A percentile compares a stretch with the other conserved stretches of the same genome.
phyloP scores from a whole-genome alignment of 2,797 vertebrate genomes.

The Sebastes elongatus region DNA sequence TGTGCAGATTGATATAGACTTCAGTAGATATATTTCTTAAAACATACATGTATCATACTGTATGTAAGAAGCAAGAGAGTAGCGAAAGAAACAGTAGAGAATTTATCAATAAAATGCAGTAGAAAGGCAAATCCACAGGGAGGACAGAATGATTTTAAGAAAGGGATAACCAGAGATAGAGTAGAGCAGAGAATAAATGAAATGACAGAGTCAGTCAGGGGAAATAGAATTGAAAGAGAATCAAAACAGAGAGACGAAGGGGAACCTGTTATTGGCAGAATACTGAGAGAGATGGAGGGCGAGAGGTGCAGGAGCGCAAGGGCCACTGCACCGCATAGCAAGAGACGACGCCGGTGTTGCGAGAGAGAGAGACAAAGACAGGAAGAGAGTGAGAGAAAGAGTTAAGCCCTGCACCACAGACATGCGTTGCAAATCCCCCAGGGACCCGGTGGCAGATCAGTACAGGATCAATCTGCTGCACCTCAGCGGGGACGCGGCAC shows the following conservation, averaged over 20 bases:
- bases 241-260: conserved; percentile 44
- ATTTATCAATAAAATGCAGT: conserved; percentile 25
- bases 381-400: conserved; percentile 27
- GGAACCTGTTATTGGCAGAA: conserved; percentile 39
- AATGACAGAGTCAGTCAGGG: conserved; percentile 35
- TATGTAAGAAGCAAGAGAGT: background rate
- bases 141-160: conserved; percentile 21
- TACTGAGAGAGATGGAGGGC: conserved; percentile 46
- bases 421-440: conserved; percentile 67
- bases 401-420: conserved; percentile 61
- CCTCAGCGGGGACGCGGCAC: conserved; percentile 63
- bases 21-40: background rate
- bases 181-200: conserved; percentile 34
- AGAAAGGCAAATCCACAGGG: conserved; percentile 19
- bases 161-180: conserved; percentile 25
- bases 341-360: conserved; percentile 13
- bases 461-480: conserved; percentile 73
- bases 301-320: conserved; percentile 35
- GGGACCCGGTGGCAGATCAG: conserved; percentile 69
- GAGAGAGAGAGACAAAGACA: conserved; percentile 25
- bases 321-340: conserved; percentile 46
- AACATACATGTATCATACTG: background rate
- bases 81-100: background rate
- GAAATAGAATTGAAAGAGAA: conserved; percentile 45
- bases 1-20: background rate